A percentile compares a stretch with the other conserved stretches of the same genome.
Evolutionary conservation across 2,797 vertebrate genomes (phyloP).

Genomic region (Hylomyscus alleni): DNA sequence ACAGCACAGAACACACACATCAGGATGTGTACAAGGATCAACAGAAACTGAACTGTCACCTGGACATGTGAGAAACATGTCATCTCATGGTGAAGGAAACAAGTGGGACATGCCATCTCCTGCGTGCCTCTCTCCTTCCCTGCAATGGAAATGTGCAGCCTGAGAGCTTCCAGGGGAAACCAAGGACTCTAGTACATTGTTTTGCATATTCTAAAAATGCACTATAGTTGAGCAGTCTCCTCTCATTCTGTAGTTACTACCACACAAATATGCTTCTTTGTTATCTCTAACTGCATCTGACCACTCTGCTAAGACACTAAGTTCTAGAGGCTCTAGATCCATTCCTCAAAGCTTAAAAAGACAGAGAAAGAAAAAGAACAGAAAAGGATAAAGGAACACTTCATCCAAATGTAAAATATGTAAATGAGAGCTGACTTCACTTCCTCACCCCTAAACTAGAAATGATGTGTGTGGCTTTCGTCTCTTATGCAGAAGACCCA

Average conservation of each 20-base stretch:
- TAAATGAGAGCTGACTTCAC: slow-evolving; percentile 44
- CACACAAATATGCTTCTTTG: slow-evolving; percentile 48
- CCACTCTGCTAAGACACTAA: slow-evolving; percentile 29
- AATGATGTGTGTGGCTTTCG: slow-evolving; percentile 48
- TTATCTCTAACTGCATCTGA: slow-evolving; percentile 54
- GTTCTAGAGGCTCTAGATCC: slow-evolving; percentile 22
- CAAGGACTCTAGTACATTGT: background rate
- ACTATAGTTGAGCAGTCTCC: slow-evolving; percentile 28
- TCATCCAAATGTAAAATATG: slow-evolving; percentile 58
- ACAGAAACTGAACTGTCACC: background rate
- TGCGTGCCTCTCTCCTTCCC: fast-evolving
- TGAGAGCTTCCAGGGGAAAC: background rate
- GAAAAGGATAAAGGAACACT: slow-evolving; percentile 61
- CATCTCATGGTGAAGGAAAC: fast-evolving
- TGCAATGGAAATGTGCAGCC: background rate
- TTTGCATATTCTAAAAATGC: background rate
- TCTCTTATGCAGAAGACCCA: background rate
- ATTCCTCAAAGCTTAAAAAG: slow-evolving; percentile 70
- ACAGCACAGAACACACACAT: background rate
- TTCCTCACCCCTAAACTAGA: slow-evolving; percentile 37
- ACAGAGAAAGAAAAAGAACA: slow-evolving; percentile 69
- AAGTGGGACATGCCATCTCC: background rate
- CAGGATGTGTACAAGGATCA: fast-evolving
- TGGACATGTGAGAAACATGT: fast-evolving
- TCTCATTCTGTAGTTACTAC: background rate